Evolutionary conservation across 2,113 vertebrate genomes (phyloP).

Genomic region (Phrynosoma blainvillii): DNA sequence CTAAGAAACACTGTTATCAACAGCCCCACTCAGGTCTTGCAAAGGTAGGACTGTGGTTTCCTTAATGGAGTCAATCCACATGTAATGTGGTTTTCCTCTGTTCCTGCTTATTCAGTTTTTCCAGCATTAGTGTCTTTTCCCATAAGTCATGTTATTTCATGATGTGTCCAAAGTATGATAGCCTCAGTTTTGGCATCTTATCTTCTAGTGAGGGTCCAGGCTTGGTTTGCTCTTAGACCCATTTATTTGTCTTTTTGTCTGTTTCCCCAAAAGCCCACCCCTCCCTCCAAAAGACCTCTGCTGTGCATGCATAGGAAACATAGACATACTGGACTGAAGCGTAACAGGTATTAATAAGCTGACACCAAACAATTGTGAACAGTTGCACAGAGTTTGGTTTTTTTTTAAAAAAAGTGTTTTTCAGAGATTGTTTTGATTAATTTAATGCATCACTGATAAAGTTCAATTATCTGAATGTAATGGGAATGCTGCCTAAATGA

Average conservation of each 20-base stretch:
- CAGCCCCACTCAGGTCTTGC: too few species aligned
- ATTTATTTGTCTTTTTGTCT: too few species aligned
- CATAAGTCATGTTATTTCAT: too few species aligned
- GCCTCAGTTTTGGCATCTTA: background rate
- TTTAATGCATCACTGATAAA: background rate
- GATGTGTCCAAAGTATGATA: background rate
- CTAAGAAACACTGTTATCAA: too few species aligned
- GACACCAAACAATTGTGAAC: background rate
- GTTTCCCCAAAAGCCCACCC: too few species aligned
- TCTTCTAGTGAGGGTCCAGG: too few species aligned
- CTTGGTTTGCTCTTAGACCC: too few species aligned
- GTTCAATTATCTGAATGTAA: slow-evolving; percentile 28
- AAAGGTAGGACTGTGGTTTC: too few species aligned
- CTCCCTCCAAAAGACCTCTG: background rate
- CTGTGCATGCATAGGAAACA: background rate
- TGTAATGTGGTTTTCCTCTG: too few species aligned
- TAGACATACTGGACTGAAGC: background rate
- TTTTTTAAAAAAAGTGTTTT: background rate
- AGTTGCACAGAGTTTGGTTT: background rate
- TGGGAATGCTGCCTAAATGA: slow-evolving; percentile 6
- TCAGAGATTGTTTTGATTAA: background rate
- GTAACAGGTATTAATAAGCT: slow-evolving; percentile 12
- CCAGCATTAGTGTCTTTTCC: too few species aligned
- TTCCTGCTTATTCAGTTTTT: too few species aligned
- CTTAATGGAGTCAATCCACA: too few species aligned